A percentile compares a stretch with the other conserved stretches of the same genome.
These are phyloP conservation scores for Piezodorus guildinii DNA, from an alignment of 1,140 invertebrate species.

Conservation along the genomic window DNA sequence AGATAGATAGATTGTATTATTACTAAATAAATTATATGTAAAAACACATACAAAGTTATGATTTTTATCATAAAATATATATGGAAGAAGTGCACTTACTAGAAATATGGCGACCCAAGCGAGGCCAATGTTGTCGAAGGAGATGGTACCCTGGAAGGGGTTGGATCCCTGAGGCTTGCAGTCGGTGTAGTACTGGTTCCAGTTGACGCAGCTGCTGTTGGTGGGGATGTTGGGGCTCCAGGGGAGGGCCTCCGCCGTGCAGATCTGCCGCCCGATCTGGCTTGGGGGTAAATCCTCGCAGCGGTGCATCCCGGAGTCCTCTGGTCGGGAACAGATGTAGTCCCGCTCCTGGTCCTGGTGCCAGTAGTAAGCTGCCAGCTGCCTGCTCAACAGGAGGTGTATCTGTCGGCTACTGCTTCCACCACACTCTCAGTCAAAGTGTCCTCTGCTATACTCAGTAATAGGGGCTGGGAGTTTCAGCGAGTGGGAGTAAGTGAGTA, in stretches of 20 bases:
- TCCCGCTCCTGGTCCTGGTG: slow-evolving; percentile 74
- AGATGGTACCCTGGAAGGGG: slow-evolving; percentile 98
- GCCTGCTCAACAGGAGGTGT: slow-evolving; percentile 36
- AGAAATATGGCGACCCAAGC: slow-evolving; percentile 99
- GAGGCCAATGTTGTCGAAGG: slow-evolving; percentile 98
- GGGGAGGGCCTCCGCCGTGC: slow-evolving; percentile 41
- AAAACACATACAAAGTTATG: no score
- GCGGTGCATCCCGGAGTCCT: slow-evolving; percentile 89
- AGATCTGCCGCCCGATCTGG: slow-evolving; percentile 41
- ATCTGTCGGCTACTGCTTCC: no score
- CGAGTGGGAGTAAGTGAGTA: no score
- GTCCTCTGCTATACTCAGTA: no score
- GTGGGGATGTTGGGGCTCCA: slow-evolving; percentile 37
- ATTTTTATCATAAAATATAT: no score
- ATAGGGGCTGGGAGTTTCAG: no score
- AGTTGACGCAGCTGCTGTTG: slow-evolving; percentile 81
- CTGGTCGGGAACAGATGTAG: slow-evolving; percentile 90
- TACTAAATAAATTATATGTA: no score
- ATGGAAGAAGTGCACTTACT: slow-evolving; percentile 49
- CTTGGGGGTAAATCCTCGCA: slow-evolving; percentile 79
- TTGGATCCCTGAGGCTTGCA: slow-evolving; percentile 87
- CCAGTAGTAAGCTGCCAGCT: slow-evolving; percentile 64
- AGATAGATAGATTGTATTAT: no score
- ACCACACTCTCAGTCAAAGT: no score
- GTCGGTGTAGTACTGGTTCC: slow-evolving; percentile 97